Conservation (phyloP, 2,113 vertebrate species). For the Rhagologus leucostigma region DNA sequence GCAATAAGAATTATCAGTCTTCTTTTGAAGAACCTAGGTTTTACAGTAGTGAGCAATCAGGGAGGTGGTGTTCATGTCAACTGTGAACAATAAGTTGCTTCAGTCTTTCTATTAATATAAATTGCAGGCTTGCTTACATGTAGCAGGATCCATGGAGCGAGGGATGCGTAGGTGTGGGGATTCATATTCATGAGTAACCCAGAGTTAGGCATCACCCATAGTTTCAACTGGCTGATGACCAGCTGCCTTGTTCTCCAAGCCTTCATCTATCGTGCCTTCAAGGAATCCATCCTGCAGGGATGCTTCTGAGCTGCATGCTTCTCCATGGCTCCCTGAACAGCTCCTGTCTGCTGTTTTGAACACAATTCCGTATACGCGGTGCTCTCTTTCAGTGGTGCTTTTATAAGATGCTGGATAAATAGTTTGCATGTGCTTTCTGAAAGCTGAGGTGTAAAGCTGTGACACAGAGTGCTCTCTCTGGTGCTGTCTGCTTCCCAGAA, state of each 20-base stretch:
- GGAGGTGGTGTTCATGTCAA: neutral
- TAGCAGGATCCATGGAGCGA: neutral
- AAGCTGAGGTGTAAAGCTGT: neutral
- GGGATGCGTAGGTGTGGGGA: neutral
- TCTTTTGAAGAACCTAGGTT: neutral
- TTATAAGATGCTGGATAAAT: conserved; percentile 27
- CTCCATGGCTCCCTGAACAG: neutral
- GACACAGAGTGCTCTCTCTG: neutral
- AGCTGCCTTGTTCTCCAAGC: neutral
- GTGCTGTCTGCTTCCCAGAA: neutral
- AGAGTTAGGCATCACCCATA: neutral
- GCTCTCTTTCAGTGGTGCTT: conserved; percentile 62
- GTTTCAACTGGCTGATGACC: neutral
- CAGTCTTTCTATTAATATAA: neutral
- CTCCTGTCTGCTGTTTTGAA: neutral
- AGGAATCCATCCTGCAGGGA: neutral
- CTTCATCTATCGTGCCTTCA: neutral
- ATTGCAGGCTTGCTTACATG: neutral
- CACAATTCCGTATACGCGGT: neutral
- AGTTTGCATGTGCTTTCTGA: neutral
- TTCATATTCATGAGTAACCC: neutral
- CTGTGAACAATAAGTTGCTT: neutral
- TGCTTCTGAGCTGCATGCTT: neutral
- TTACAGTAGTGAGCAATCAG: neutral
- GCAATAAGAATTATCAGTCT: conserved; percentile 16